Evolutionary conservation across 2,797 vertebrate genomes (phyloP).

Genomic region (Lepus oiostolus): DNA sequence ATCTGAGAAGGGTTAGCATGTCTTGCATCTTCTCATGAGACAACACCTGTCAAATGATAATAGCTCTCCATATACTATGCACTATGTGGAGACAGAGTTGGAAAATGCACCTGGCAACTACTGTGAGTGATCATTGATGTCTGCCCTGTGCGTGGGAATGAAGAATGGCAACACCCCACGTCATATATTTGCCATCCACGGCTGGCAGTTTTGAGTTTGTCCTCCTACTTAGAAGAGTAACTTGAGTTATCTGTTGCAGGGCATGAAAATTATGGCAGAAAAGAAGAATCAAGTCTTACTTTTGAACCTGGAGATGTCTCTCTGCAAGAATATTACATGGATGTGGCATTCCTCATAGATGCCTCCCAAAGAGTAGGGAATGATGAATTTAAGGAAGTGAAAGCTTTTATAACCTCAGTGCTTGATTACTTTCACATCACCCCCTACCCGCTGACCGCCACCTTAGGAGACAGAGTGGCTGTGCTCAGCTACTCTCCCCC

Average conservation of each 20-base stretch:
- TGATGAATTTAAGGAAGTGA: conserved; percentile 83
- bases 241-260: conserved; percentile 77
- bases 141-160: neutral
- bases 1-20: neutral
- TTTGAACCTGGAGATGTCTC: conserved; percentile 20
- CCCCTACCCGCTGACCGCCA: conserved; percentile 67
- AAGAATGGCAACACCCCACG: neutral
- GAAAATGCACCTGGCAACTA: neutral
- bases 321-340: conserved; percentile 74
- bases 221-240: conserved; percentile 57
- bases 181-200: neutral
- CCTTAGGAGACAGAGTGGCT: conserved; percentile 84
- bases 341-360: conserved; percentile 87
- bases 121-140: neutral
- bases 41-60: neutral
- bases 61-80: neutral
- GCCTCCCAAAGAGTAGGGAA: conserved; percentile 80
- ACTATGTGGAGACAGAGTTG: neutral
- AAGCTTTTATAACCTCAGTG: conserved; percentile 79
- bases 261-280: conserved; percentile 73
- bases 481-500: conserved; percentile 83
- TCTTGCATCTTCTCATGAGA: neutral
- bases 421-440: conserved; percentile 84
- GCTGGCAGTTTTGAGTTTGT: conserved; percentile 37
- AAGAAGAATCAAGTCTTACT: conserved; percentile 71